These are phyloP conservation scores for Volucella zonaria DNA, from an alignment of 2,888 invertebrate genomes.

Conservation along the genomic window DNA sequence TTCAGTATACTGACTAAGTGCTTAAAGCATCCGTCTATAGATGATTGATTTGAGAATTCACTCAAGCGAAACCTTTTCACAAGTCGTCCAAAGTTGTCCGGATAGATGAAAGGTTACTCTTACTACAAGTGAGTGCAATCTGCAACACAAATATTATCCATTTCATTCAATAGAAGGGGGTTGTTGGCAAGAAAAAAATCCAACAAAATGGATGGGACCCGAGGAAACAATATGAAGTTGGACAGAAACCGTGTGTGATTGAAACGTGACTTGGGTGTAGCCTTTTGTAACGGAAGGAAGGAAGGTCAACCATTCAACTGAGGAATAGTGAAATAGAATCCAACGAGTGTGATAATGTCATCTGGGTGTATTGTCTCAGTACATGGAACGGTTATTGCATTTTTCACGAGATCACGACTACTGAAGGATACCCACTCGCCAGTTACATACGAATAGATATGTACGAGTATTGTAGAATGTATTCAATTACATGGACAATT, in stretches of 20 bases:
- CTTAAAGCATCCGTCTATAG: not conserved
- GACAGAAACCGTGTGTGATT: slow-evolving; percentile 5
- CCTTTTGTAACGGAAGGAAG: slow-evolving; percentile 9
- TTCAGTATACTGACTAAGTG: not conserved
- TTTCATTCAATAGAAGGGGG: slow-evolving; percentile 12
- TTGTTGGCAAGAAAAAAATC: not conserved
- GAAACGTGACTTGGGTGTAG: slow-evolving; percentile 42
- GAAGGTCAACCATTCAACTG: slow-evolving; percentile 22
- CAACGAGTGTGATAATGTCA: slow-evolving; percentile 13
- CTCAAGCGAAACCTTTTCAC: not conserved
- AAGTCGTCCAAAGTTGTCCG: not conserved
- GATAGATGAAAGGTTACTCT: not conserved
- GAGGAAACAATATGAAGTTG: not conserved
- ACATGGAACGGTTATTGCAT: slow-evolving; percentile 5
- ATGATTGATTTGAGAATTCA: slow-evolving; percentile 28
- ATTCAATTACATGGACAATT: too few relatives aligned
- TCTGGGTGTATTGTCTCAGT: slow-evolving; percentile 32
- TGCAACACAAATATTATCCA: slow-evolving; percentile 6
- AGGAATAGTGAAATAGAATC: slow-evolving; percentile 12
- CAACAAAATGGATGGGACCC: not conserved
- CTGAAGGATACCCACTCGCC: too few relatives aligned
- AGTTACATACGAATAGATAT: too few relatives aligned
- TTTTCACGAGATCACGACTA: too few relatives aligned
- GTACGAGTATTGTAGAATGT: too few relatives aligned
- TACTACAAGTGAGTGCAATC: not conserved